Evolutionary conservation across 2,113 vertebrate species (phyloP).

Genomic region (Hypomesus transpacificus): DNA sequence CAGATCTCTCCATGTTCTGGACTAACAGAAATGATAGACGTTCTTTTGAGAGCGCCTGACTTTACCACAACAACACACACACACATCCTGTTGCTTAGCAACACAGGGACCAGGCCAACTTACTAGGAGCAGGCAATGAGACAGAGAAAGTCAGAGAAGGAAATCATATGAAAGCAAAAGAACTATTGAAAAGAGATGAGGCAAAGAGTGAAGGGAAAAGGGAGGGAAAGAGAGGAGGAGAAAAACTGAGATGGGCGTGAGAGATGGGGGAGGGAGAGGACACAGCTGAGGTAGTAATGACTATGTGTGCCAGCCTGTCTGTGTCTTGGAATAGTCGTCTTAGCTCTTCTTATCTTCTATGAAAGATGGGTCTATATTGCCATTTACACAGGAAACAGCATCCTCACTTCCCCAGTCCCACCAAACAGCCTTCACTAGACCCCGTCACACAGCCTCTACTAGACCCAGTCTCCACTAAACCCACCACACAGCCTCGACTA

Average conservation of each 20-base stretch:
- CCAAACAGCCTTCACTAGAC: no score
- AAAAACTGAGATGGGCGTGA: constrained; percentile 6
- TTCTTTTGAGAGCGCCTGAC: constrained; percentile 51
- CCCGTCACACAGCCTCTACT: no score
- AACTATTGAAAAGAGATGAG: constrained; percentile 10
- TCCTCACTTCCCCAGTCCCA: not conserved
- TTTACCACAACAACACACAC: constrained; percentile 58
- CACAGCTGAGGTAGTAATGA: constrained; percentile 49
- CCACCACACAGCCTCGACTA: no score
- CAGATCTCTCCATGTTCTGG: constrained; percentile 32
- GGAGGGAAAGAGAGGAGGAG: not conserved
- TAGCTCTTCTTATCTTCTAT: not conserved
- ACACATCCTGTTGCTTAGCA: constrained; percentile 75
- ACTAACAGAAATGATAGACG: constrained; percentile 30
- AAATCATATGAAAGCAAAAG: not conserved
- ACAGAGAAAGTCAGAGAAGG: constrained; percentile 8
- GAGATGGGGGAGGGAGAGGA: constrained; percentile 22
- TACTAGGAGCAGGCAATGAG: constrained; percentile 58
- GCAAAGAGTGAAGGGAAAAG: not conserved
- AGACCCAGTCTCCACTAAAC: no score
- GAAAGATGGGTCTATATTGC: constrained; percentile 12
- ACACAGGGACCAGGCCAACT: constrained; percentile 72
- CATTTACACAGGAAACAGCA: not conserved
- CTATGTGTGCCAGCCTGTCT: constrained; percentile 34
- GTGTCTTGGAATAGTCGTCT: no score